Base-by-base conservation (phyloP, 2,113 vertebrate genomes). In the Sarotherodon lohbergeri region DNA sequence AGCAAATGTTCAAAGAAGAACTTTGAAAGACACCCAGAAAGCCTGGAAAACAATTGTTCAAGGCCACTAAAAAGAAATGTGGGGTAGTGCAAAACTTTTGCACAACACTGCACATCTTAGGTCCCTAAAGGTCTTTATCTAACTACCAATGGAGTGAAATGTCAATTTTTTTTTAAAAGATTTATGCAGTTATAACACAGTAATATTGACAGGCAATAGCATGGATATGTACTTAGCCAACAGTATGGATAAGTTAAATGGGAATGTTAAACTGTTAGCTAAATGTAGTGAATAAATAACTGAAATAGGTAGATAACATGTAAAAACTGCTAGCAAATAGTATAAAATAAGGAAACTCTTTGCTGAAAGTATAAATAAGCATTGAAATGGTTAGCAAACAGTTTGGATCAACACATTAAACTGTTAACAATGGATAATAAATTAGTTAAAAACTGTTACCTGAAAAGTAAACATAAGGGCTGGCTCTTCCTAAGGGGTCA, bases 81-180 rank as follows among this genome's bases (percentile, higher is more conserved):
- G 39, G 68, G 13, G 14, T 73, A 46, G 9, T 9, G 22, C 41
- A 27, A 27, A 27, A 29, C 22, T 2, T 73, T 46, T 46, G 13
- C 22, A 27, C 68, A 46, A 6, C 41, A 46, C 22, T 73, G 39
- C 27, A 73, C 22, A 73, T 46, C 22, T 73, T 73, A 10, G 13
- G 7, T 27, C 41, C 39, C 1, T 43, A 71, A 46, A 1, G 2
- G 22, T 71, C 39, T 22, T 24, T 46, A 46, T 71, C n/a, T 71
- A 71, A 24, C 68, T 73, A 27, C 68, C 41, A 46, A 27, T 27
- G 22, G 5, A 46, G 22, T 46, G n/a, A 43, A 41, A 43, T 43
- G 13, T 22, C 2, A 2, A 1, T 3, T 22, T 46, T 46, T 3
- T 24, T 24, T 43, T 1, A 0, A 24, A 43, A 16, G 12, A 27